A percentile compares a stretch with the other conserved stretches of the same genome.
phyloP scores from a whole-genome alignment of 2,888 invertebrate genomes.

The Linyphia triangularis region DNA sequence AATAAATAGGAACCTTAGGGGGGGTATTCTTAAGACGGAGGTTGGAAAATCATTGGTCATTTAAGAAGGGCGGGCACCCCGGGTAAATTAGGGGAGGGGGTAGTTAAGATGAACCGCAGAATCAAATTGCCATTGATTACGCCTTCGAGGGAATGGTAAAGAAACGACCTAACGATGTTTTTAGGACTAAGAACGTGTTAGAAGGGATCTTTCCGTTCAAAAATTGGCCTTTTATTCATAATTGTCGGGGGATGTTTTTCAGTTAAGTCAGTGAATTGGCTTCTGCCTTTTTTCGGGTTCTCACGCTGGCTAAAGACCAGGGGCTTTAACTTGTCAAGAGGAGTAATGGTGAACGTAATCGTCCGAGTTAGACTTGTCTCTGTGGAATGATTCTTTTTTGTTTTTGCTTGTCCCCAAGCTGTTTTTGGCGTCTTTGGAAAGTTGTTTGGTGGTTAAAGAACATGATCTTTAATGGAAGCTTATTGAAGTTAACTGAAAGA shows the following conservation, averaged over 20 bases:
- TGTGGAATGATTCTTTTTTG: too few species aligned
- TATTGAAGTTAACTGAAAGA: too few species aligned
- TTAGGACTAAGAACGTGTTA: conserved; percentile 30
- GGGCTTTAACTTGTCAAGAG: conserved; percentile 10
- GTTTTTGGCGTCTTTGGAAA: not conserved
- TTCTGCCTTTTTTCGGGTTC: not conserved
- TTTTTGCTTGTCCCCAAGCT: too few species aligned
- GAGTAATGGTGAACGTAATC: conserved; percentile 23
- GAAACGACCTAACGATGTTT: conserved; percentile 28
- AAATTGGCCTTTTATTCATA: conserved; percentile 10
- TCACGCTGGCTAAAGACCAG: not conserved
- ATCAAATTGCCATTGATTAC: conserved; percentile 59
- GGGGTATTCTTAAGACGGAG: conserved; percentile 56
- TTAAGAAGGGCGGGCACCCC: conserved; percentile 68
- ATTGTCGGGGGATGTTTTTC: conserved; percentile 7
- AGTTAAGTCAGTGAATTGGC: conserved; percentile 6
- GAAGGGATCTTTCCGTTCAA: too few species aligned
- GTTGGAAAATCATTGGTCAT: conserved; percentile 73
- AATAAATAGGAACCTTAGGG: conserved; percentile 24
- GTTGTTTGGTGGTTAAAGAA: not conserved
- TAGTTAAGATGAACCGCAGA: conserved; percentile 52
- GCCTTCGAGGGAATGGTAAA: conserved; percentile 39
- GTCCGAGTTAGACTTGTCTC: not conserved
- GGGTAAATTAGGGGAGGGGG: conserved; percentile 71
- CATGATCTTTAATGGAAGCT: too few species aligned